These are phyloP conservation scores for Gymnoscopelus braueri DNA, from an alignment of 2,797 vertebrate species.

Conservation along the genomic window DNA sequence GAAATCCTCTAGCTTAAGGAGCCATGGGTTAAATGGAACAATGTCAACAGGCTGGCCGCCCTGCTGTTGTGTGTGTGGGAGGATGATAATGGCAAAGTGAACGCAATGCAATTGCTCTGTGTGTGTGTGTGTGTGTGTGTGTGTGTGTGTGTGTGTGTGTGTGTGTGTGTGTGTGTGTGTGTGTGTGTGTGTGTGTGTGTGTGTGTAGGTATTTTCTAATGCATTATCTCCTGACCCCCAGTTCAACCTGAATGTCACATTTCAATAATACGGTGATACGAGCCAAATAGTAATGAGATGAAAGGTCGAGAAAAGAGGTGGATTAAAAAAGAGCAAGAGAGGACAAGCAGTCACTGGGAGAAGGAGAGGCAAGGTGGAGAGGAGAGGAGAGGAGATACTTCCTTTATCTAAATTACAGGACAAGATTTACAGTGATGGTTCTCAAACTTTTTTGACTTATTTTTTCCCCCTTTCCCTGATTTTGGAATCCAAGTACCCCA, in stretches of 20 bases:
- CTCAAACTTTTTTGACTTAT: too few species aligned
- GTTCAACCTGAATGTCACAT: slow-evolving; percentile 33
- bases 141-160: background rate
- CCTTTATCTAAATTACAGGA: too few species aligned
- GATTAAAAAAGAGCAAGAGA: slow-evolving; percentile 18
- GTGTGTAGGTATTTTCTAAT: slow-evolving; percentile 15
- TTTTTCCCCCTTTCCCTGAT: too few species aligned
- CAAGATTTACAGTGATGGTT: too few species aligned
- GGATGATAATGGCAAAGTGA: slow-evolving; percentile 65
- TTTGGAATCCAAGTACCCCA: too few species aligned
- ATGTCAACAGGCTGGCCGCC: slow-evolving; percentile 76
- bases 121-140: background rate
- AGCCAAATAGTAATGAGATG: background rate
- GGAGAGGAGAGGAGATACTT: background rate
- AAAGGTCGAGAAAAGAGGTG: slow-evolving; percentile 24
- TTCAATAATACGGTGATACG: background rate
- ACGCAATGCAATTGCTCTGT: slow-evolving; percentile 27
- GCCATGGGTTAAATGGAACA: slow-evolving; percentile 76
- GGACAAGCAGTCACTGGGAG: slow-evolving; percentile 5
- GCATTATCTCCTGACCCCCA: slow-evolving; percentile 1
- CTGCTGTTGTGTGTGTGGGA: slow-evolving; percentile 60
- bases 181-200: slow-evolving; percentile 4
- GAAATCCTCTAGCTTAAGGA: slow-evolving; percentile 59
- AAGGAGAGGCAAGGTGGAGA: background rate
- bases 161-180: background rate